Conservation (phyloP, 1,140 invertebrate genomes). For the Drosophila elegans region DNA sequence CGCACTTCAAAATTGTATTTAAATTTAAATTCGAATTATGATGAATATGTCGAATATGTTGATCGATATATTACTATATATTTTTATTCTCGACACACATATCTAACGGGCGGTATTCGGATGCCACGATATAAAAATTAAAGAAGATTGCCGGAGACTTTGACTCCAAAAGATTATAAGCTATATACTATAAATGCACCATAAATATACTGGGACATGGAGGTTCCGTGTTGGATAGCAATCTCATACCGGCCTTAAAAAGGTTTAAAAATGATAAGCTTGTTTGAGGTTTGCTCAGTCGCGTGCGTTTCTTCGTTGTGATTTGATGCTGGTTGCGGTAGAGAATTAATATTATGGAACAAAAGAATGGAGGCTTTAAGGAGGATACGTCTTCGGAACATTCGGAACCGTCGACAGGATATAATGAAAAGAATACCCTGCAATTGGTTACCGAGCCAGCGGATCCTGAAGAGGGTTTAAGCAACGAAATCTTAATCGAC, state of each 20-base stretch:
- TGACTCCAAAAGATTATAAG: conserved; percentile 10
- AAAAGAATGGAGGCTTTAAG: conserved; percentile 7
- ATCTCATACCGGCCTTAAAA: conserved; percentile 8
- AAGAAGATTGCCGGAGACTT: conserved; percentile 30
- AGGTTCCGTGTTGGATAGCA: conserved; percentile 15
- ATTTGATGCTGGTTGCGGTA: conserved; percentile 13
- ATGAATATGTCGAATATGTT: neutral
- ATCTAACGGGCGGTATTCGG: neutral
- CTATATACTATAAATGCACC: neutral
- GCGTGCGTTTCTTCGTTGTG: conserved; percentile 2
- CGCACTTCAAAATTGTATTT: too few relatives aligned
- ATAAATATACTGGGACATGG: conserved; percentile 21
- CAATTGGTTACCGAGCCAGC: neutral
- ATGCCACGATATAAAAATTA: conserved; percentile 23
- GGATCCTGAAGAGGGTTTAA: conserved; percentile 3
- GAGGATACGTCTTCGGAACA: conserved; percentile 9
- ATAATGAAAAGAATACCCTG: conserved; percentile 20
- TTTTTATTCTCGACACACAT: neutral
- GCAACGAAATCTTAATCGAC: conserved; percentile 3
- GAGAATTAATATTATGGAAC: conserved; percentile 8
- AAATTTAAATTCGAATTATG: too few relatives aligned
- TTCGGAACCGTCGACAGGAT: neutral
- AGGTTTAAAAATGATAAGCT: conserved; percentile 28
- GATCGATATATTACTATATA: neutral
- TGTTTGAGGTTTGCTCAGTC: conserved; percentile 7